Base-by-base conservation (phyloP, 2,888 invertebrate species). In the Drosophila mettleri region DNA sequence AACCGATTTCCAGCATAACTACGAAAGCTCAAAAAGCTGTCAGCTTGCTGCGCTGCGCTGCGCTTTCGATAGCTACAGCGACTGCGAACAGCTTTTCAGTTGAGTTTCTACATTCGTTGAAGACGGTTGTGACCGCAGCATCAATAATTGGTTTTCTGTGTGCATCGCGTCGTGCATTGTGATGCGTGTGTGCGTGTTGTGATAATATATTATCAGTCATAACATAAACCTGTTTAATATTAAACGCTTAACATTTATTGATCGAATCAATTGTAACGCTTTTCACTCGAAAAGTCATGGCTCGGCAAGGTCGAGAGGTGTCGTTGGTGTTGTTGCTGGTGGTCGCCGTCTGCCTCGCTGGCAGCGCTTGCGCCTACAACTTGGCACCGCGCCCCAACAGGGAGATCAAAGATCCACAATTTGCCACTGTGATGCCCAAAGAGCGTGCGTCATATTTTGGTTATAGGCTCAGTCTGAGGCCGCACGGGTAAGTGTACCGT, bases 401-500 rank as follows among this genome's bases (percentile, higher is more conserved):
- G 20, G 77, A 89, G 66, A 86, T 92, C 61, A 80, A 63, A 64
- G 92, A 92, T 74, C 92, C 92, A 31, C 86, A 90, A 62, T 69
- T 90, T 18, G 69, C 72, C 20, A 90, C 88, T 36, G 55, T 10
- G 3, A 63, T 91, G 70, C 83, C 89, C 33, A 91, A 91, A 82
- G 76, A 88, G 68, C 88, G 89, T 62, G 88, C 91, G 58, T 91
- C 92, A 73, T 92, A 92, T 80, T 92, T 92, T 75, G 92, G 92
- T 57, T 92, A 86, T 57, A 88, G 77, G 38, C 66, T 92, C 62
- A 90, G 72, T 66, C 74, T 92, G 61, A 78, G 91, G 67, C 79
- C 81, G 48, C 84, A 86, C 59, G 90, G 92, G 92, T 92, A 86
- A 91, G 52, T 38, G 66, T 31, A 49, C 74, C 67, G 77, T 74